A percentile compares a stretch with the other conserved stretches of the same genome.
phyloP scores from a whole-genome alignment of 2,888 invertebrate genomes.

The Cryptocephalus moraei region DNA sequence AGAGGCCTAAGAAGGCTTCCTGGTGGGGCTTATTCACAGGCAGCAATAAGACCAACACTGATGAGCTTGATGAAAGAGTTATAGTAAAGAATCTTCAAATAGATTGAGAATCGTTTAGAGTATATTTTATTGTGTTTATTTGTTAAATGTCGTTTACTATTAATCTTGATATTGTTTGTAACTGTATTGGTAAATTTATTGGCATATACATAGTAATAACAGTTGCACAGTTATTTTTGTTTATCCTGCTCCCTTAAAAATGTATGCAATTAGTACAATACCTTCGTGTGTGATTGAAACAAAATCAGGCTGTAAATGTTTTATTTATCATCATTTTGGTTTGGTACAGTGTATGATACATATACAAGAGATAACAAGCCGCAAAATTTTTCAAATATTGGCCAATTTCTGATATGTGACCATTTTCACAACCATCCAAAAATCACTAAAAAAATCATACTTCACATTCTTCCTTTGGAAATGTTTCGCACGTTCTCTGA shows the following conservation, averaged over 20 bases:
- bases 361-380: constrained; percentile 32
- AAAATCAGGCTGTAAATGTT: constrained; percentile 26
- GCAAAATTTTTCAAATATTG: constrained; percentile 20
- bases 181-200: too few relatives aligned
- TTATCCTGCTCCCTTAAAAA: too few relatives aligned
- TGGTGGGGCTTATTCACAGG: constrained; percentile 33
- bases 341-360: constrained; percentile 39
- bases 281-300: too few relatives aligned
- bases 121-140: background rate
- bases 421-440: constrained; percentile 28
- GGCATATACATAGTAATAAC: too few relatives aligned
- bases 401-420: constrained; percentile 31
- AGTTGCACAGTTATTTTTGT: too few relatives aligned
- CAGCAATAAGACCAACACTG: constrained; percentile 15
- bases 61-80: constrained; percentile 26
- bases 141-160: too few relatives aligned
- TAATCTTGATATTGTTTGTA: too few relatives aligned
- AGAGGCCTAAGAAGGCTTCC: constrained; percentile 31
- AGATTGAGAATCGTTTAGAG: constrained; percentile 22
- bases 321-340: constrained; percentile 30
- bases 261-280: too few relatives aligned
- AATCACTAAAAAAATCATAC: constrained; percentile 10
- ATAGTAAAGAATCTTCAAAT: constrained; percentile 33
- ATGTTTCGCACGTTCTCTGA: too few relatives aligned
- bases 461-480: background rate